Conservation (phyloP, 2,888 invertebrate species). For the Chloromyia formosa region DNA sequence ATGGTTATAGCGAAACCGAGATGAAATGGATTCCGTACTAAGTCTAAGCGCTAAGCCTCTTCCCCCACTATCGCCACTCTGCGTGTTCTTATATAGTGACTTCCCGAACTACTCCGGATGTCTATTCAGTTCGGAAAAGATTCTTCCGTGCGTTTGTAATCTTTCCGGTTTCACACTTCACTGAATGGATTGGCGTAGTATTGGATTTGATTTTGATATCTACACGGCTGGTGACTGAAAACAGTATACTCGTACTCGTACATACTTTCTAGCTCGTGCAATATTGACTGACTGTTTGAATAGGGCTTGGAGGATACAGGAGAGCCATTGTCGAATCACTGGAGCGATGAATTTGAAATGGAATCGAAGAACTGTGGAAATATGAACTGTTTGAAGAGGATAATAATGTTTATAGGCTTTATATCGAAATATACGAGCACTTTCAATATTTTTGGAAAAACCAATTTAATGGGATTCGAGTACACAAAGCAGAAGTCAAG, state of each 20-base stretch:
- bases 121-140: conserved; percentile 18
- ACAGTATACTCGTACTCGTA: not conserved
- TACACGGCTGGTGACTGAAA: not conserved
- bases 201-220: conserved; percentile 10
- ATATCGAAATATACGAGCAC: not conserved
- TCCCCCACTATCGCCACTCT: too few species aligned
- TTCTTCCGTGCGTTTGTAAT: conserved; percentile 36
- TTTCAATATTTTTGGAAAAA: too few species aligned
- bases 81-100: not conserved
- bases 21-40: conserved; percentile 24
- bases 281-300: not conserved
- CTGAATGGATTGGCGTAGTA: conserved; percentile 23
- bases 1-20: not conserved
- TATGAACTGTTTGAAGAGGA: not conserved
- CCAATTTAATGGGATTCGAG: too few species aligned
- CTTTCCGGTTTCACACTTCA: conserved; percentile 43
- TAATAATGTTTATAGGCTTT: conserved; percentile 2
- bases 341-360: conserved; percentile 30
- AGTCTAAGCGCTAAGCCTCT: not conserved
- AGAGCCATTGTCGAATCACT: not conserved
- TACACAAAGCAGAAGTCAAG: too few species aligned
- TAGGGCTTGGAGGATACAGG: not conserved
- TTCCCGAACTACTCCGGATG: conserved; percentile 21
- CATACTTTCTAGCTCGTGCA: not conserved
- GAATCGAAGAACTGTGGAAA: conserved; percentile 12